These are phyloP conservation scores for Eulemur macaco DNA, from an alignment of 2,113 vertebrate genomes.

Conservation along the genomic window DNA sequence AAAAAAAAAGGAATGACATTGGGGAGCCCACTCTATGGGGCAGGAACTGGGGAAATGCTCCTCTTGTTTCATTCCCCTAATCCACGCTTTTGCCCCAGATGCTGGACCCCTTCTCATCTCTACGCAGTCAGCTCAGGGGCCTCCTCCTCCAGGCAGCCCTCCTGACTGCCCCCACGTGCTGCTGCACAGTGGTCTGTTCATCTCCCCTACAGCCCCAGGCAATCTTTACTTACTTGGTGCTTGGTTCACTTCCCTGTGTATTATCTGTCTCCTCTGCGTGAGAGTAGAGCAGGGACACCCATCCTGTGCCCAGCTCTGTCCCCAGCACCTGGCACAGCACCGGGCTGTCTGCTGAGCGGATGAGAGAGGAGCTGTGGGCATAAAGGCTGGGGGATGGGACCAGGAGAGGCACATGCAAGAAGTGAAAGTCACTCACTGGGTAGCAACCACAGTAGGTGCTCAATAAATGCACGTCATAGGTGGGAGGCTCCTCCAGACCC, in stretches of 20 bases:
- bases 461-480: background rate
- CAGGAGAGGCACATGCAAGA: background rate
- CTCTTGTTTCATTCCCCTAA: background rate
- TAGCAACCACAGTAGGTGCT: background rate
- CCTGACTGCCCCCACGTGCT: fast-evolving
- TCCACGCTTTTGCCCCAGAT: background rate
- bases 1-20: background rate
- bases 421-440: background rate
- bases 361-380: too few species aligned
- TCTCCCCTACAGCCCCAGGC: too few species aligned
- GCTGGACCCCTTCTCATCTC: background rate
- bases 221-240: background rate
- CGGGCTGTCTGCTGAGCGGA: background rate
- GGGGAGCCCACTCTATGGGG: background rate
- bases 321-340: background rate
- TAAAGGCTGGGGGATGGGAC: background rate
- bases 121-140: background rate
- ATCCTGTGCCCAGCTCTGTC: background rate
- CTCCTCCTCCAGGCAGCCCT: slow-evolving; percentile 28
- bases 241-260: too few species aligned
- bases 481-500: background rate
- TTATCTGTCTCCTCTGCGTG: background rate
- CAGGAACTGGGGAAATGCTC: background rate
- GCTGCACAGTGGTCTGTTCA: background rate
- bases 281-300: background rate